Conservation (phyloP, 2,888 invertebrate genomes). For the Adelphocoris suturalis region DNA sequence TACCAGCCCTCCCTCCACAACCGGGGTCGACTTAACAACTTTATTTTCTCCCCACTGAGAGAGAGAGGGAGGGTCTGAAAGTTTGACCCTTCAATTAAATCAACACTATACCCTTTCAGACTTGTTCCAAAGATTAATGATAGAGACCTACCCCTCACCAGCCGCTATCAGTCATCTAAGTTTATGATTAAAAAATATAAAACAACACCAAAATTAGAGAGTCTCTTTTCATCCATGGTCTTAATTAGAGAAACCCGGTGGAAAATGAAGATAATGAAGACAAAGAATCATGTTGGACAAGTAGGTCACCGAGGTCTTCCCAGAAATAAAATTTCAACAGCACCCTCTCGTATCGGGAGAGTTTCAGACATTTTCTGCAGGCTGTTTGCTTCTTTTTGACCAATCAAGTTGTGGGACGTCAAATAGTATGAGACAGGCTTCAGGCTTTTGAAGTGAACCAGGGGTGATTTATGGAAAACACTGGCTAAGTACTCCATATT, state of each 20-base stretch:
- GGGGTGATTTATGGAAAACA: no score
- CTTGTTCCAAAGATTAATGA: conserved; percentile 55
- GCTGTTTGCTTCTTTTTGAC: no score
- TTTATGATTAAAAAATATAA: conserved; percentile 38
- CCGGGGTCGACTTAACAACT: conserved; percentile 47
- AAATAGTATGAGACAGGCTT: no score
- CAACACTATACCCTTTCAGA: conserved; percentile 54
- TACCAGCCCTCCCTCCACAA: conserved; percentile 26
- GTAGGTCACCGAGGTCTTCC: no score
- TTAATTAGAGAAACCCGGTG: not conserved
- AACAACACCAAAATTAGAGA: conserved; percentile 22
- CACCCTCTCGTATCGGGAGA: not conserved
- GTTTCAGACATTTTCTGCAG: no score
- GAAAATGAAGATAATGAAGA: not conserved
- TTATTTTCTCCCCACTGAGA: conserved; percentile 13
- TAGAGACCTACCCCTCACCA: not conserved
- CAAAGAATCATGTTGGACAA: not conserved
- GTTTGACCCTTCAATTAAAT: conserved; percentile 56
- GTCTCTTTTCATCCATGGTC: not conserved
- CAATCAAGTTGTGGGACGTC: no score
- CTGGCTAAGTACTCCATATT: no score
- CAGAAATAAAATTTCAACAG: not conserved
- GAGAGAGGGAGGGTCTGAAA: not conserved
- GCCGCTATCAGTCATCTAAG: not conserved
- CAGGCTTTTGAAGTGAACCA: no score